These are phyloP conservation scores for Apteryx mantelli DNA, from an alignment of 2,113 vertebrate species.

Conservation along the genomic window DNA sequence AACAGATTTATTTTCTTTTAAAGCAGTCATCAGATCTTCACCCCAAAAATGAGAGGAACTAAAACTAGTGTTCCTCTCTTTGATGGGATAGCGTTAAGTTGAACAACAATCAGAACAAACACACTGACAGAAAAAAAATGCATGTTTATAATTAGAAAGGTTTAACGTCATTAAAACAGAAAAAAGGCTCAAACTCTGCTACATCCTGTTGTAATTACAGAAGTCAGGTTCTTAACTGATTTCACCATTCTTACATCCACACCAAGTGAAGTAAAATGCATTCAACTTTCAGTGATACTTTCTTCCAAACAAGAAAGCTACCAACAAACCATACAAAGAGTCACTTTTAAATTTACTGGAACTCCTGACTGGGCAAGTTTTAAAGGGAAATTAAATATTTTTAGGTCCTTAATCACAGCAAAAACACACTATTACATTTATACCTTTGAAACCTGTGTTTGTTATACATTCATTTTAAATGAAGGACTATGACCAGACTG, in stretches of 20 bases:
- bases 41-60: neutral
- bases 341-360: neutral
- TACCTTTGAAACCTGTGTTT: neutral
- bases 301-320: neutral
- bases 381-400: conserved; percentile 21
- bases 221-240: neutral
- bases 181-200: neutral
- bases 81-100: neutral
- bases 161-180: neutral
- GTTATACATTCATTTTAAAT: conserved; percentile 25
- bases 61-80: neutral
- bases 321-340: neutral
- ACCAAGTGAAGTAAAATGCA: neutral
- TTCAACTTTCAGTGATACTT: neutral
- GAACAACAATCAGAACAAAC: neutral
- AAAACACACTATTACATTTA: neutral
- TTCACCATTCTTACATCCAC: neutral
- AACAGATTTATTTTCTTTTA: neutral
- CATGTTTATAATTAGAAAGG: neutral
- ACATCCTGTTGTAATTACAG: neutral
- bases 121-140: neutral
- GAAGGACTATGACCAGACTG: conserved; percentile 28
- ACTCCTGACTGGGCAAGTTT: neutral
- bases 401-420: neutral
- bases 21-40: neutral